Evolutionary conservation across 2,888 invertebrate genomes (phyloP).

Genomic region (Tiphia femorata): DNA sequence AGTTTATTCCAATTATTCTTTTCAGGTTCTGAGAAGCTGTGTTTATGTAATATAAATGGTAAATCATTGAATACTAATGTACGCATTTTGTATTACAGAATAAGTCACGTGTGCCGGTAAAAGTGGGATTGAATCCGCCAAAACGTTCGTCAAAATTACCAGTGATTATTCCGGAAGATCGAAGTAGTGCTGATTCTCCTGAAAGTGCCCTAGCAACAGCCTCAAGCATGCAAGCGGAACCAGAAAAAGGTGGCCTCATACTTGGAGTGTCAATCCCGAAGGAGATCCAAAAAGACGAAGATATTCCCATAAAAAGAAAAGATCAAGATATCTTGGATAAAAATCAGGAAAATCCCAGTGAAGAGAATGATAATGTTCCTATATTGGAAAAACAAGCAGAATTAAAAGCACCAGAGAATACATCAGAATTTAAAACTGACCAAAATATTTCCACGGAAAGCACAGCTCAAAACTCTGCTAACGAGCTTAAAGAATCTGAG

Average conservation of each 20-base stretch:
- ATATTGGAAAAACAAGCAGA: too few species aligned
- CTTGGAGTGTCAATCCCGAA: slow-evolving; percentile 31
- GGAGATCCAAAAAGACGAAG: slow-evolving; percentile 23
- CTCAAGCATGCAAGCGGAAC: slow-evolving; percentile 39
- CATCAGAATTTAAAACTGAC: too few species aligned
- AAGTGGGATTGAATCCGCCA: slow-evolving; percentile 26
- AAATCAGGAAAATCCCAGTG: too few species aligned
- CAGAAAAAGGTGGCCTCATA: slow-evolving; percentile 41
- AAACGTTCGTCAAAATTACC: slow-evolving; percentile 23
- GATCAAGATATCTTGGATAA: slow-evolving; percentile 7
- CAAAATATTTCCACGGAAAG: too few species aligned
- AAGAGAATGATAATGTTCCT: too few species aligned
- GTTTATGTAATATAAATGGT: not conserved
- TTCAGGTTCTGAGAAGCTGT: not conserved
- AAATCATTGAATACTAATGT: not conserved
- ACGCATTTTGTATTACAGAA: slow-evolving; percentile 31
- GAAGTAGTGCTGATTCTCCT: slow-evolving; percentile 3
- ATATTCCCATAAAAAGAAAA: slow-evolving; percentile 5
- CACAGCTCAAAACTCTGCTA: too few species aligned
- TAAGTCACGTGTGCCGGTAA: slow-evolving; percentile 42
- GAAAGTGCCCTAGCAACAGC: slow-evolving; percentile 13
- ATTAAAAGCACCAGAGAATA: too few species aligned
- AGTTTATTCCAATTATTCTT: not conserved
- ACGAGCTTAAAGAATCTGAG: slow-evolving; percentile 24
- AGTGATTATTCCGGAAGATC: slow-evolving; percentile 3